phyloP scores from a whole-genome alignment of 2,113 vertebrate genomes.

The Propithecus coquereli region DNA sequence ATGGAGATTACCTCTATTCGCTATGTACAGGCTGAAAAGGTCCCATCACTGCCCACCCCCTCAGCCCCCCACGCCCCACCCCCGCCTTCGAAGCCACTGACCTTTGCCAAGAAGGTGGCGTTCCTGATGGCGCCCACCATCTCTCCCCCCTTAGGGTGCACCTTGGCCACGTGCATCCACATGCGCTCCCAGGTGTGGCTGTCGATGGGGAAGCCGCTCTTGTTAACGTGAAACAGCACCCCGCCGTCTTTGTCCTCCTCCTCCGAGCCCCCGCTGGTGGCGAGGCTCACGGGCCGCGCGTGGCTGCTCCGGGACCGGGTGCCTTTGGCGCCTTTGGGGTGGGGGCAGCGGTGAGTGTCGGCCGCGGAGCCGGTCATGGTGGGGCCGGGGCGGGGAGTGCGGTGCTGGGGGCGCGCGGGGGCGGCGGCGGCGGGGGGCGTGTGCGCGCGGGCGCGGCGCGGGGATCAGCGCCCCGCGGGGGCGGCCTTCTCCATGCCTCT shows the following conservation, averaged over 20 bases:
- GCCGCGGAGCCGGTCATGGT: conserved; percentile 89
- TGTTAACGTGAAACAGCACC: conserved; percentile 93
- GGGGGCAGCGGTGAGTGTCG: conserved; percentile 78
- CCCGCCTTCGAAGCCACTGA: conserved; percentile 76
- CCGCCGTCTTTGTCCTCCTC: conserved; percentile 95
- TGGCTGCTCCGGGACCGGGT: conserved; percentile 91
- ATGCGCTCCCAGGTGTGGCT: conserved; percentile 94
- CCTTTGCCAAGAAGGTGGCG: conserved; percentile 89
- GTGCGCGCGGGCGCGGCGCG: neutral
- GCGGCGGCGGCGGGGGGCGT: neutral
- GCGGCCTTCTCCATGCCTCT: conserved; percentile 61
- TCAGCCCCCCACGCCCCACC: neutral
- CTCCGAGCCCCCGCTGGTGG: conserved; percentile 86
- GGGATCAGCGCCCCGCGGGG: conserved; percentile 51
- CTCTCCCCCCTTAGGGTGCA: conserved; percentile 93
- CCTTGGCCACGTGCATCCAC: conserved; percentile 93
- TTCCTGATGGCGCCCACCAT: conserved; percentile 93
- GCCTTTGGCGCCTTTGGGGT: conserved; percentile 84
- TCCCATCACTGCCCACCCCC: neutral
- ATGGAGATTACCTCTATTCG: neutral
- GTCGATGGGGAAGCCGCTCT: conserved; percentile 95
- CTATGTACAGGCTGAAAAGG: neutral
- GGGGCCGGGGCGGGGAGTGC: neutral
- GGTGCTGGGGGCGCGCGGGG: neutral
- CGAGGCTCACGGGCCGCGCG: conserved; percentile 76